phyloP scores from a whole-genome alignment of 2,888 invertebrate genomes.

The Marronus borbonicus region DNA sequence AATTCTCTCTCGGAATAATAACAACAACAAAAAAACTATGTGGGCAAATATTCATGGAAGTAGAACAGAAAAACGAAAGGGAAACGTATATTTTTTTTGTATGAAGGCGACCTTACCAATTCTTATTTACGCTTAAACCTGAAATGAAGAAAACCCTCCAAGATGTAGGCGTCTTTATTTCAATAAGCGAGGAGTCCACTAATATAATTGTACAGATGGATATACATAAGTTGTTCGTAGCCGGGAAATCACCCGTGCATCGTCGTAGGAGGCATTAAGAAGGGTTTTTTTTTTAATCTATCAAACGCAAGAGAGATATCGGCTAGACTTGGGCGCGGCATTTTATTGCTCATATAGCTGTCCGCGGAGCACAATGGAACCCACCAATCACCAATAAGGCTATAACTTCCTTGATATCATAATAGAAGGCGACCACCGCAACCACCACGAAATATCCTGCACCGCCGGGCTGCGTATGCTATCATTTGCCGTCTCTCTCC shows the following conservation, averaged over 20 bases:
- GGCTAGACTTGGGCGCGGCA: conserved; percentile 63
- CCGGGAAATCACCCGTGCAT: neutral
- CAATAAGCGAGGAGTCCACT: neutral
- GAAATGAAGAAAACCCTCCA: neutral
- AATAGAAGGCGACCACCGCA: conserved; percentile 56
- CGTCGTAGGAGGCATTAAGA: conserved; percentile 24
- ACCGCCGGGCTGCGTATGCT: neutral
- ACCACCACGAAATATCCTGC: neutral
- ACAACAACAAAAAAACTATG: no score
- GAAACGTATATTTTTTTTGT: no score
- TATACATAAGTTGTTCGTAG: neutral
- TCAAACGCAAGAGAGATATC: conserved; percentile 64
- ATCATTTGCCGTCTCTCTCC: neutral
- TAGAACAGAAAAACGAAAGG: no score
- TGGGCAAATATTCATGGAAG: no score
- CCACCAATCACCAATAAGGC: conserved; percentile 68
- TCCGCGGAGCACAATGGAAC: conserved; percentile 59
- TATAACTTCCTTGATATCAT: conserved; percentile 67
- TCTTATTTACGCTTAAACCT: no score
- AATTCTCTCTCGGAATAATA: neutral
- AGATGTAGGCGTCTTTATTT: no score
- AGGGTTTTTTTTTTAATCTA: conserved; percentile 63
- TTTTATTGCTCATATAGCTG: conserved; percentile 67
- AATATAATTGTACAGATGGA: neutral
- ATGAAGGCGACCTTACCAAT: no score